Percentiles rank a stretch among this genome's conserved stretches.
Conservation (phyloP, 2,113 vertebrate genomes). For the Ibidorhyncha struthersii region DNA sequence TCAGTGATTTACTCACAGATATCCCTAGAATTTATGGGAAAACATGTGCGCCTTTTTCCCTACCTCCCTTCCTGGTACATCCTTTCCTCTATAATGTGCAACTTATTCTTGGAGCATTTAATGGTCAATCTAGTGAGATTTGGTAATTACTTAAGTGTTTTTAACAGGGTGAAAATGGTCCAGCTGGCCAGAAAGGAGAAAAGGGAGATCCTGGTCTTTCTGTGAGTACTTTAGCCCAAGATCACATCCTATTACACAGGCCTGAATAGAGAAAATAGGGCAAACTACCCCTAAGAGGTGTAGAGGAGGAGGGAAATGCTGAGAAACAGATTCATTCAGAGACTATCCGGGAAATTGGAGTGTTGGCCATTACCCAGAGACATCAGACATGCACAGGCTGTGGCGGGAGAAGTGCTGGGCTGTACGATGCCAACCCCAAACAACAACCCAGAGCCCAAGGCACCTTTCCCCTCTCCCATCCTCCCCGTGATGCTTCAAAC, state of each 20-base stretch:
- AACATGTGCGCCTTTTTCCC: neutral
- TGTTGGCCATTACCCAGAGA: neutral
- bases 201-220: constrained; percentile 87
- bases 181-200: constrained; percentile 81
- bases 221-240: constrained; percentile 59
- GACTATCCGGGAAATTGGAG: neutral
- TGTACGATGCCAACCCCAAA: neutral
- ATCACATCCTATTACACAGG: neutral
- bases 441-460: rapidly evolving
- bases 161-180: constrained; percentile 79
- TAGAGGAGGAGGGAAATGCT: neutral
- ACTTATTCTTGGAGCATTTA: neutral
- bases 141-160: neutral
- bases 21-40: neutral
- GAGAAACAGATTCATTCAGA: neutral
- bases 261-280: neutral
- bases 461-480: neutral
- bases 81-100: neutral
- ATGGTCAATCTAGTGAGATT: neutral
- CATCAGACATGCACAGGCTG: rapidly evolving
- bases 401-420: neutral
- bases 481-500: rapidly evolving
- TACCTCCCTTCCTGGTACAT: neutral
- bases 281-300: neutral
- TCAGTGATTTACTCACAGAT: neutral